phyloP scores from a whole-genome alignment of 2,113 vertebrate species.

The Dromas ardeola region DNA sequence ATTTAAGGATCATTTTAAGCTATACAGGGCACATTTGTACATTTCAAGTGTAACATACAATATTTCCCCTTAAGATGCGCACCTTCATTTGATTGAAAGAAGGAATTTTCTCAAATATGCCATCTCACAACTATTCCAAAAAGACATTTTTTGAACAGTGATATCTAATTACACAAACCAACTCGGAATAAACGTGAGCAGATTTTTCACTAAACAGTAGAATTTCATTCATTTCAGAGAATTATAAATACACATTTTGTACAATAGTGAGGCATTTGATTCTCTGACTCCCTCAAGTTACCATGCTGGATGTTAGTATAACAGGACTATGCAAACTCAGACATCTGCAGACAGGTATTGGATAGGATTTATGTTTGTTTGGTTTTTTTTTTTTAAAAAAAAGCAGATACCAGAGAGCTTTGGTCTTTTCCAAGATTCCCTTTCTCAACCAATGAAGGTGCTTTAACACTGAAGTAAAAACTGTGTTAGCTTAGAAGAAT shows the following conservation, averaged over 20 bases:
- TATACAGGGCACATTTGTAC: slow-evolving; percentile 68
- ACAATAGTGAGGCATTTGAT: slow-evolving; percentile 11
- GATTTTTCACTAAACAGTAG: not conserved
- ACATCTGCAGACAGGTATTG: not conserved
- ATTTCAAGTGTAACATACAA: slow-evolving; percentile 68
- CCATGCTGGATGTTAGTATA: not conserved
- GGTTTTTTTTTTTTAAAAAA: not conserved
- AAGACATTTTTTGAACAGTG: not conserved
- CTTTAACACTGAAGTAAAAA: slow-evolving; percentile 73
- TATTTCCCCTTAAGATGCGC: slow-evolving; percentile 16
- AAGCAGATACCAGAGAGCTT: slow-evolving; percentile 36
- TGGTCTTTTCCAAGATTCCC: slow-evolving; percentile 51
- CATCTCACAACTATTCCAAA: not conserved
- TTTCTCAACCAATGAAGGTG: slow-evolving; percentile 61
- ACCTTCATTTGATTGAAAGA: slow-evolving; percentile 54
- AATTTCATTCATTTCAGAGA: slow-evolving; percentile 11
- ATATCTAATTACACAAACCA: slow-evolving; percentile 39
- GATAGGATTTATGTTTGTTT: not conserved
- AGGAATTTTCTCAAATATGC: slow-evolving; percentile 21
- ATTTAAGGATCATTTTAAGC: slow-evolving; percentile 33
- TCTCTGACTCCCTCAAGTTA: slow-evolving; percentile 3
- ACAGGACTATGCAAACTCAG: slow-evolving; percentile 23
- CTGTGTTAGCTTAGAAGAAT: slow-evolving; percentile 26
- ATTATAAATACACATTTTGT: slow-evolving; percentile 44
- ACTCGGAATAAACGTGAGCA: not conserved